Percentiles rank a stretch among this genome's conserved stretches.
Conservation (phyloP, 2,113 vertebrate species). For the Phalacrocorax brasilianus region DNA sequence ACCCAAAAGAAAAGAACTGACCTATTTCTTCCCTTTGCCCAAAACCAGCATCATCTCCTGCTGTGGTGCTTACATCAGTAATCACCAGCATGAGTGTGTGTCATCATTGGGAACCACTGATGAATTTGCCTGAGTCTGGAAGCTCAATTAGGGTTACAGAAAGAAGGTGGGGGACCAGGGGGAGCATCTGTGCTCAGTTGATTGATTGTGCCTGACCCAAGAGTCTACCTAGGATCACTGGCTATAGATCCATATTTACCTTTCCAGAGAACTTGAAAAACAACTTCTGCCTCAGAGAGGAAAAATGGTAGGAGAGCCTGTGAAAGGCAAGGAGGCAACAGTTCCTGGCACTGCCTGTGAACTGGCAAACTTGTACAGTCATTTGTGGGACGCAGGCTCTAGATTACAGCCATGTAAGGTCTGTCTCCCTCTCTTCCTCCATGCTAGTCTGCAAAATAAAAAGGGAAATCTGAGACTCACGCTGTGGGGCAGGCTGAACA, state of each 20-base stretch:
- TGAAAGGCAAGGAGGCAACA: not conserved
- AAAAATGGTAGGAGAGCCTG: not conserved
- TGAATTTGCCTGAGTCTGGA: not conserved
- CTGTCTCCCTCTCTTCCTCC: slow-evolving; percentile 30
- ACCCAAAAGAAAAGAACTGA: not conserved
- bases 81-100: not conserved
- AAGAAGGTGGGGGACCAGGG: rapidly evolving
- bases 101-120: not conserved
- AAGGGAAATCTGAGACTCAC: slow-evolving; percentile 19
- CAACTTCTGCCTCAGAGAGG: not conserved
- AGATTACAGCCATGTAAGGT: slow-evolving; percentile 28
- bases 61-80: not conserved
- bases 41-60: not conserved
- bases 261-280: not conserved
- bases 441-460: not conserved
- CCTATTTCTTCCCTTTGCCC: slow-evolving; percentile 2
- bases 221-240: not conserved
- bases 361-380: not conserved
- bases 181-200: not conserved
- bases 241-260: not conserved
- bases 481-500: not conserved
- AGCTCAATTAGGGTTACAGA: not conserved
- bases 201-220: not conserved
- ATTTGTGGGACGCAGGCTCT: slow-evolving; percentile 5
- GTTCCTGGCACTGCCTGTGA: not conserved